Conservation (phyloP, 2,797 vertebrate genomes). For the Scolopax bukidnonensis region DNA sequence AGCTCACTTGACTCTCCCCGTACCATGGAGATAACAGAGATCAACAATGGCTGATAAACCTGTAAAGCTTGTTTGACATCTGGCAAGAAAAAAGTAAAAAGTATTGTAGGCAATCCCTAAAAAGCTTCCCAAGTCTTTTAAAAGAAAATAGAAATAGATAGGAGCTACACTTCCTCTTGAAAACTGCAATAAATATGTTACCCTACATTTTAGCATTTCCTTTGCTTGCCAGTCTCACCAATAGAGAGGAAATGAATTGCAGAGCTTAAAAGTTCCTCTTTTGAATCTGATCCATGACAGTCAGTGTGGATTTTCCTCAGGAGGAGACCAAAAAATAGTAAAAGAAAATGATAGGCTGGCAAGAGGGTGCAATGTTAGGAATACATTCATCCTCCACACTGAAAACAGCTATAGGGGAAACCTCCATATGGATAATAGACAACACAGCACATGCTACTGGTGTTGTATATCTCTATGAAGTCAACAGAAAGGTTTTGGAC, state of each 20-base stretch:
- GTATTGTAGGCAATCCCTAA: background rate
- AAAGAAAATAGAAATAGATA: background rate
- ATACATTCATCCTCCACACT: background rate
- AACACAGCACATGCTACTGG: background rate
- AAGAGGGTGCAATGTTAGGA: background rate
- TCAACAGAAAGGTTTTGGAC: background rate
- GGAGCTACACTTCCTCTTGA: background rate
- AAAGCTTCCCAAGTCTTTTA: background rate
- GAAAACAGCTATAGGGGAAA: background rate
- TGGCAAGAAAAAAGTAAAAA: background rate
- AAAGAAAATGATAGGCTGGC: background rate
- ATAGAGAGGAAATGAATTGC: background rate
- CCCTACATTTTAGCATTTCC: background rate
- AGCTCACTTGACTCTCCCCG: background rate
- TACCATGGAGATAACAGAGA: background rate
- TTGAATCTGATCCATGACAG: background rate
- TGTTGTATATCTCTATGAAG: background rate
- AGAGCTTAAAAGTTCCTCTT: background rate
- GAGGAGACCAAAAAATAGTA: background rate
- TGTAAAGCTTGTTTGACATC: background rate
- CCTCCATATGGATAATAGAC: background rate
- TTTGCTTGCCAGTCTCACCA: background rate
- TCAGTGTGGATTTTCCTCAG: background rate
- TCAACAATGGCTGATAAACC: background rate
- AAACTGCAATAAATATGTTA: background rate